Percentiles rank a stretch among this genome's conserved stretches.
These are phyloP conservation scores for Syngnathus floridae DNA, from an alignment of 2,113 vertebrate species.

Conservation along the genomic window DNA sequence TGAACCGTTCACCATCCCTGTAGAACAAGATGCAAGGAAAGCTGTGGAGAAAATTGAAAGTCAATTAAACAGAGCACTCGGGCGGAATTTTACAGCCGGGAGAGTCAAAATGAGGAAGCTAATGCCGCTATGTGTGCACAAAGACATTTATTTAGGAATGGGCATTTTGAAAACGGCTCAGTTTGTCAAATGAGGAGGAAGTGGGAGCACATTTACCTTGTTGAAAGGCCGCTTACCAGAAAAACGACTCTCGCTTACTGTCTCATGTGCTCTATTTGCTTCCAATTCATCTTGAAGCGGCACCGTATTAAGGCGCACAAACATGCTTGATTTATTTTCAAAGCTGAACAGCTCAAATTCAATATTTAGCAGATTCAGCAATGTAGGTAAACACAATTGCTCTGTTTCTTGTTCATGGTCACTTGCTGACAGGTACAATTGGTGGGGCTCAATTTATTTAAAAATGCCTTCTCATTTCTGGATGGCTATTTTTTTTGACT, in stretches of 20 bases:
- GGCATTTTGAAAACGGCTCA: conserved; percentile 1
- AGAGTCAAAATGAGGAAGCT: not conserved
- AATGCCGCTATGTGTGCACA: not conserved
- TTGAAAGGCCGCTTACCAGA: not conserved
- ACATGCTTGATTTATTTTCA: not conserved
- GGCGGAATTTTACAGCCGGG: conserved; percentile 4
- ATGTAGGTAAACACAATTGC: not conserved
- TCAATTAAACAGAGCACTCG: conserved; percentile 36
- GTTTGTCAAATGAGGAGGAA: conserved; percentile 11
- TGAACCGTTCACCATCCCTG: conserved; percentile 39
- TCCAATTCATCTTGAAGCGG: not conserved
- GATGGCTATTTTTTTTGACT: not conserved
- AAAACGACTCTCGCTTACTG: not conserved
- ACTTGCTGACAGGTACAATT: not conserved
- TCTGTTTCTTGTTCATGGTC: not conserved
- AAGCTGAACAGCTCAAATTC: not conserved
- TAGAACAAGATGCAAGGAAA: conserved; percentile 41
- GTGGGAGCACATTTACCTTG: not conserved
- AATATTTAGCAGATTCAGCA: not conserved
- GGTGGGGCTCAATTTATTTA: not conserved
- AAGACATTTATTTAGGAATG: conserved; percentile 14
- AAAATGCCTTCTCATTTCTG: not conserved
- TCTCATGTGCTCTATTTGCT: not conserved
- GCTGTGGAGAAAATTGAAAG: conserved; percentile 25
- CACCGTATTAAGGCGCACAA: not conserved